Percentiles rank a stretch among this genome's conserved stretches.
Evolutionary conservation across 2,888 invertebrate species (phyloP).

Genomic region (Chloroclystis v-ata): DNA sequence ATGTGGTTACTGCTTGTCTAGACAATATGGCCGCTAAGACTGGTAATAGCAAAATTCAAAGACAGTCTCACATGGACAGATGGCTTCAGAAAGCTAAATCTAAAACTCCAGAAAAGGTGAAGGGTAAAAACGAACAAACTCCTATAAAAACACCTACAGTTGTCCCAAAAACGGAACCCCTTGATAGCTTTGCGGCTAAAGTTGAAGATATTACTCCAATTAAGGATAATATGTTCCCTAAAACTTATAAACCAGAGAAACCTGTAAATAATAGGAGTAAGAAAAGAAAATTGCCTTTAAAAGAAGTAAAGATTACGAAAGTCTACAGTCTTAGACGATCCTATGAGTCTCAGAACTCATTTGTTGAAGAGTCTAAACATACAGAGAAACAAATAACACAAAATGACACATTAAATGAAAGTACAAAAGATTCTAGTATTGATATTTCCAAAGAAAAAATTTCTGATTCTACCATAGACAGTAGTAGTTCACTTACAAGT

Average conservation of each 20-base stretch:
- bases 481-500: too few species aligned
- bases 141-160: background rate
- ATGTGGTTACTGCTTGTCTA: slow-evolving; percentile 69
- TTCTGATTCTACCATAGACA: too few species aligned
- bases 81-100: slow-evolving; percentile 75
- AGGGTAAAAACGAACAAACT: slow-evolving; percentile 3
- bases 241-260: slow-evolving; percentile 15
- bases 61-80: slow-evolving; percentile 72
- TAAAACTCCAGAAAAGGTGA: slow-evolving; percentile 64
- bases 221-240: background rate
- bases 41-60: slow-evolving; percentile 69
- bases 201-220: slow-evolving; percentile 4
- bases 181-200: slow-evolving; percentile 4
- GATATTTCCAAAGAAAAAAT: too few species aligned
- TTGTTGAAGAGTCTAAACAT: slow-evolving; percentile 1
- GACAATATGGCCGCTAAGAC: slow-evolving; percentile 73
- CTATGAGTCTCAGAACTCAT: slow-evolving; percentile 43
- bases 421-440: too few species aligned
- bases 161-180: background rate
- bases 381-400: slow-evolving; percentile 3
- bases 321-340: slow-evolving; percentile 46
- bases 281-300: slow-evolving; percentile 34
- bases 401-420: background rate
- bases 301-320: slow-evolving; percentile 33
- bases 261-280: slow-evolving; percentile 31